Evolutionary conservation across 2,888 invertebrate species (phyloP).

Genomic region (Pollenia labialis): DNA sequence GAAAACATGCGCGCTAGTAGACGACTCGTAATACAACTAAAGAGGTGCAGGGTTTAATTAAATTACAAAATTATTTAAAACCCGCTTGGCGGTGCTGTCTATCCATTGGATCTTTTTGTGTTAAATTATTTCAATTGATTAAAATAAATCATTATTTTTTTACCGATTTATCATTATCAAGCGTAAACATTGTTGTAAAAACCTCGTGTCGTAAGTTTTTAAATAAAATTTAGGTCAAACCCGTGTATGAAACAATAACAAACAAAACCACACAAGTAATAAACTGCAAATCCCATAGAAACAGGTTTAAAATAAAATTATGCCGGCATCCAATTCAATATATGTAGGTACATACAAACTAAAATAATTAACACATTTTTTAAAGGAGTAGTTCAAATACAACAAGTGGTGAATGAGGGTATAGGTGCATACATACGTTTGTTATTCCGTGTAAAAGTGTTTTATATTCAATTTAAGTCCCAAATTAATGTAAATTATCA

Average conservation of each 20-base stretch:
- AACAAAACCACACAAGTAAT: neutral
- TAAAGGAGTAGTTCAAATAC: neutral
- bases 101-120: no score
- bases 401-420: no score
- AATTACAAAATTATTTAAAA: no score
- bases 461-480: no score
- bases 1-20: no score
- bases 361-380: slow-evolving; percentile 17
- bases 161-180: neutral
- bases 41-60: neutral
- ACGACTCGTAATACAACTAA: no score
- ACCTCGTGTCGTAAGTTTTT: neutral
- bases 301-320: slow-evolving; percentile 23
- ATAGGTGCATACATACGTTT: no score
- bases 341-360: neutral
- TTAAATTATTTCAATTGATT: no score
- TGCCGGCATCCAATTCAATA: neutral
- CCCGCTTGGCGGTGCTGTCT: no score
- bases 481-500: no score
- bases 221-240: slow-evolving; percentile 41
- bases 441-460: no score
- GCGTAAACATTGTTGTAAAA: slow-evolving; percentile 30
- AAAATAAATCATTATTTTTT: no score
- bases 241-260: slow-evolving; percentile 37
- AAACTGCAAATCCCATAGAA: slow-evolving; percentile 23